A percentile compares a stretch with the other conserved stretches of the same genome.
Conservation (phyloP, 2,797 vertebrate genomes). For the Rhadinocentrus ornatus region DNA sequence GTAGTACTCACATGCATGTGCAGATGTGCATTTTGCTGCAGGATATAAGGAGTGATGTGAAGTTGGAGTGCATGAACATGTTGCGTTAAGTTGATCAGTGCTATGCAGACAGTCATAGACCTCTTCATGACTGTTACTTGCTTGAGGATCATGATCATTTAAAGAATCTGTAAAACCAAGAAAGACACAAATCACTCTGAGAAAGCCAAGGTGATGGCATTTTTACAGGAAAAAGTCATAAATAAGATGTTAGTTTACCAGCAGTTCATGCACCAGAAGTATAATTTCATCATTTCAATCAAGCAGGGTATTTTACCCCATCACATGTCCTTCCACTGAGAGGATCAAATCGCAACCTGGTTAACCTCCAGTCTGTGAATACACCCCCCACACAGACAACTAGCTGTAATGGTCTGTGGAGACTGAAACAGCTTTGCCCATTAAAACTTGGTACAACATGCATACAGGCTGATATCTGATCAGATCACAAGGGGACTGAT, state of each 20-base stretch:
- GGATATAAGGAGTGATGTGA: conserved; percentile 62
- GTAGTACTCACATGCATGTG: conserved; percentile 67
- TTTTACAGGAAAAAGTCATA: not conserved
- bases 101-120: conserved; percentile 65
- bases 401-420: no score
- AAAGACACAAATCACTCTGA: not conserved
- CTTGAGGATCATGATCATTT: conserved; percentile 53
- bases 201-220: not conserved
- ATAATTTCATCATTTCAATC: no score
- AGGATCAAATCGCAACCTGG: no score
- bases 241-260: not conserved
- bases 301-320: no score
- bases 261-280: not conserved
- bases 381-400: no score
- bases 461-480: no score
- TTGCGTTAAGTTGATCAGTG: conserved; percentile 57
- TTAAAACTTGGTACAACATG: no score
- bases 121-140: conserved; percentile 59
- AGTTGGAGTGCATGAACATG: conserved; percentile 46
- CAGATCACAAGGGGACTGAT: no score
- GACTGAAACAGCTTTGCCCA: no score
- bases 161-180: conserved; percentile 70
- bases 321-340: no score
- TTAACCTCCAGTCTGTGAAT: no score
- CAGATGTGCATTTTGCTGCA: conserved; percentile 55